Evolutionary conservation across 2,797 vertebrate species (phyloP), one percentile per base, ranked within the genome.

Genomic region (Merluccius polli): DNA sequence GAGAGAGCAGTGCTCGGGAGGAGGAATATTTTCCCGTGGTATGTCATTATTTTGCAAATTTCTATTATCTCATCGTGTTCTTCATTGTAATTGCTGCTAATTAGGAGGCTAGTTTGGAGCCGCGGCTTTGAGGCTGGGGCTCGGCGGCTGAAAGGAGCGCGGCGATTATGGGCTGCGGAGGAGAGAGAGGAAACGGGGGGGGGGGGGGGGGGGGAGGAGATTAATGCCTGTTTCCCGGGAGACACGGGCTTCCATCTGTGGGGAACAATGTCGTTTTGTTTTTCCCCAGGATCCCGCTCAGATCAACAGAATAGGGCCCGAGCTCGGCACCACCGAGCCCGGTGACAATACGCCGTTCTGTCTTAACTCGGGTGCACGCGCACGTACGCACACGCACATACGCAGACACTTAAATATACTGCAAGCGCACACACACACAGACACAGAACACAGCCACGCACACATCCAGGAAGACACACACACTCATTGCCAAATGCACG

Each of bases 41-140:
- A 99, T 99, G 98, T 99, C 98, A 99, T 99, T 99, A 99, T 99
- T 98, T 98, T 98, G 98, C 98, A 99, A 98, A 99, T 99, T 98
- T 99, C 97, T 98, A 98, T 99, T 98, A 99, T 98, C 97, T 98
- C 96, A 98, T 98, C 97, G 98, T 98, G 98, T 98, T 98, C 97
- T 98, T 98, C 97, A 98, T 98, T 99, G 98, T 99, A 98, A 98
- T 98, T 98, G 97, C 96, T 95, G 97, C 98, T 99, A 99, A 98
- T 99, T 99, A 99, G 98, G 97, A 96, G 96, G 95, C 97, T 98
- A 97, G 97, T 98, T 99, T 98, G 97, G 96, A 97, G 90, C 95
- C 94, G 89, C 92, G 95, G 96, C 97, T 99, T 98, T 98, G 97
- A 98, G 98, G 95, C 97, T 95, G 96, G 96, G 52, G 52, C 96